phyloP scores from a whole-genome alignment of 2,113 vertebrate species.

The Seriola quinqueradiata region DNA sequence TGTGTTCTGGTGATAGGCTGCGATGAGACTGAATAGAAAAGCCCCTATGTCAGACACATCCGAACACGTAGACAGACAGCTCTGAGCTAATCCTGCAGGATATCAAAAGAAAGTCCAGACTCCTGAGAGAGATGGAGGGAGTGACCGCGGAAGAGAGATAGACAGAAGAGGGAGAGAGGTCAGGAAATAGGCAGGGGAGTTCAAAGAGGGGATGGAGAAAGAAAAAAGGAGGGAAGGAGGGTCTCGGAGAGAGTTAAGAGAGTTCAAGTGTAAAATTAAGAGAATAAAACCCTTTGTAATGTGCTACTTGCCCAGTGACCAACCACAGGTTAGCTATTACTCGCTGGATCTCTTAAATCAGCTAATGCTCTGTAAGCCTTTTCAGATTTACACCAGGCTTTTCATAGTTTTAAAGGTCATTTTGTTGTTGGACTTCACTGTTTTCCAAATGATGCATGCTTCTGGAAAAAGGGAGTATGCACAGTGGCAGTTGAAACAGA shows the following conservation, averaged over 20 bases:
- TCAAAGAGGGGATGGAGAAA: constrained; percentile 53
- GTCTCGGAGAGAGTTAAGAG: constrained; percentile 40
- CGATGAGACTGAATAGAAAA: constrained; percentile 44
- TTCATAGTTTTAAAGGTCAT: constrained; percentile 30
- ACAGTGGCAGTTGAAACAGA: constrained; percentile 3
- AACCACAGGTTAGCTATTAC: constrained; percentile 16
- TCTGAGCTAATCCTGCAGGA: constrained; percentile 62
- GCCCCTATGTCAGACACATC: constrained; percentile 35
- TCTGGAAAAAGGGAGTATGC: neutral
- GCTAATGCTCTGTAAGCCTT: constrained; percentile 17
- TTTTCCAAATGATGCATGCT: constrained; percentile 4
- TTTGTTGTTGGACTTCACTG: neutral
- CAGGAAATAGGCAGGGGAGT: constrained; percentile 62
- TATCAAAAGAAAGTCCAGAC: constrained; percentile 61
- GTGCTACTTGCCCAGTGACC: constrained; percentile 20
- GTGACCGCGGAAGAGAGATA: constrained; percentile 38
- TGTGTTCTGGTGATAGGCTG: constrained; percentile 18
- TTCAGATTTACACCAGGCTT: constrained; percentile 20
- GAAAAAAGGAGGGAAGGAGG: constrained; percentile 37
- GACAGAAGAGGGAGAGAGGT: constrained; percentile 46
- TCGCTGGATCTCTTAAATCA: constrained; percentile 35
- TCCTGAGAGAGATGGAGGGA: constrained; percentile 56
- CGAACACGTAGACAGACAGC: constrained; percentile 43
- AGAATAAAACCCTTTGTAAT: constrained; percentile 58
- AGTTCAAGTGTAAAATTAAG: constrained; percentile 69